Evolutionary conservation across 2,113 vertebrate species (phyloP), one percentile per base, ranked within the genome.

Genomic region (Castor canadensis): DNA sequence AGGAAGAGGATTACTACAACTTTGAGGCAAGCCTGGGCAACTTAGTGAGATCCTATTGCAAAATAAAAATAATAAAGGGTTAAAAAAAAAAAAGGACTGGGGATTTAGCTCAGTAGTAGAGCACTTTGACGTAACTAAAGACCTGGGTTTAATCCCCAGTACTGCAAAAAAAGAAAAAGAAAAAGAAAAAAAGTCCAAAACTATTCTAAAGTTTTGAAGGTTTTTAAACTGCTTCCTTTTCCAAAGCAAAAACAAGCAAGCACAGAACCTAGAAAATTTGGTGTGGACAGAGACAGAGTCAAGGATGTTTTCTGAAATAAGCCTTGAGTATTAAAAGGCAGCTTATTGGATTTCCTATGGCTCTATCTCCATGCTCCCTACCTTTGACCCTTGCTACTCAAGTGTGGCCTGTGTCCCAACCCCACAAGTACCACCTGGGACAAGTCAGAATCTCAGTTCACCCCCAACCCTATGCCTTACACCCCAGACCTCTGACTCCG

Each of bases 221-320:
- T 43, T 85, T 91, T 89, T 32, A 52, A 92, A 73, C n/a, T 69
- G 40, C 24, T 77, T 88, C 17, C 28, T 89, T 56, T 76, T 94
- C 43, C 47, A 52, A 85, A 91, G 45, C 62, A 76, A 92, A 96
- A 69, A 49, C 60, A 87, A 91, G 58, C 15, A 64, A 49, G 52
- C 9, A 69, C 24, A 69, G 66, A 92, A 56, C 49, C 45, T 66
- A 83, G 64, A 56, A n/a, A 71, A 88, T 82, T 92, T 24, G 7
- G 24, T 30, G 10, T 19, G 43, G 72, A 43, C 30, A 32, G 43
- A 85, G 28, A 35, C 22, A 75, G 43, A 49, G 62, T 54, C 35
- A 80, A 24, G n/a, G 2, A 16, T 20, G 15, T 28, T 93, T 96
- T 83, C 72, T 79, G 58, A 30, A 71, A 32, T 54, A 69, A 89